phyloP scores from a whole-genome alignment of 2,113 vertebrate genomes.

The Pachycephala philippinensis region DNA sequence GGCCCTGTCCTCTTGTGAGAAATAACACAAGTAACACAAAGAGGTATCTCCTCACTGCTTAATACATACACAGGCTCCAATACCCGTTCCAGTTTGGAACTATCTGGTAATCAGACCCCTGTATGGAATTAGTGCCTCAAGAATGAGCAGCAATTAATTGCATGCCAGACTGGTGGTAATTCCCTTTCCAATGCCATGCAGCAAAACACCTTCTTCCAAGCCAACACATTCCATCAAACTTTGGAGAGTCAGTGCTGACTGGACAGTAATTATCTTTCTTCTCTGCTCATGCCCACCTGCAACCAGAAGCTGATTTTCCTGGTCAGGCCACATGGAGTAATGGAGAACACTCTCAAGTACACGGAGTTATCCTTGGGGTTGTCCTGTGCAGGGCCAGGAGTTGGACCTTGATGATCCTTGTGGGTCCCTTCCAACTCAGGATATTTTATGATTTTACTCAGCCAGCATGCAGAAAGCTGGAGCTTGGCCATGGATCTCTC shows the following conservation, averaged over 20 bases:
- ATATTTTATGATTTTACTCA: background rate
- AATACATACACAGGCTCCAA: background rate
- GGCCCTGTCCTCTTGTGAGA: background rate
- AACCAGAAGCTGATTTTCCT: background rate
- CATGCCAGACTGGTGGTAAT: background rate
- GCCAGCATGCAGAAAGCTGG: background rate
- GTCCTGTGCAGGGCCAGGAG: background rate
- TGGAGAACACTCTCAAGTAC: background rate
- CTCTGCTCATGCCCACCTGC: background rate
- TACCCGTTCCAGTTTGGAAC: background rate
- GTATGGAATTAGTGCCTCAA: background rate
- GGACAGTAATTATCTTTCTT: background rate
- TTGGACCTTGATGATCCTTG: background rate
- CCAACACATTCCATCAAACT: rapidly evolving
- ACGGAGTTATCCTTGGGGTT: rapidly evolving
- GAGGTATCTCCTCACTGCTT: background rate
- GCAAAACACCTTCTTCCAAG: background rate
- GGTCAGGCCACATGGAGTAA: background rate
- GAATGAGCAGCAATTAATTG: background rate
- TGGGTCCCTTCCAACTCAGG: background rate
- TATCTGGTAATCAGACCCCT: background rate
- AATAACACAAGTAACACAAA: background rate
- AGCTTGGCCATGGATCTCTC: background rate
- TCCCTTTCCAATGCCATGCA: background rate
- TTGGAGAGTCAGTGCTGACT: background rate